Percentiles rank a stretch among this genome's conserved stretches.
Conservation (phyloP, 2,113 vertebrate genomes). For the Carollia perspicillata region DNA sequence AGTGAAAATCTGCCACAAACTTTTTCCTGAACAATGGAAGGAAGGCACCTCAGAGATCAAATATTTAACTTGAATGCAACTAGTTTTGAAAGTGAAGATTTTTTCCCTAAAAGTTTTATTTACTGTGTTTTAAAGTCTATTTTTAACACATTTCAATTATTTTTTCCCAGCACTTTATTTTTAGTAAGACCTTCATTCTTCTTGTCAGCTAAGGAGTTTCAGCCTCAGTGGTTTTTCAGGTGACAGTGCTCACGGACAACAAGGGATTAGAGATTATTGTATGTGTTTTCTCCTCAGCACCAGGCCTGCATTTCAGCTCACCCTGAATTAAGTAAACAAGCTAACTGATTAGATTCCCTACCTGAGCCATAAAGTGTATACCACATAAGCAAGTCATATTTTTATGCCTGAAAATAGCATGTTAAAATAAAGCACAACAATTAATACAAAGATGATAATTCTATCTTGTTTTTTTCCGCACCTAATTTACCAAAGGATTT, state of each 20-base stretch:
- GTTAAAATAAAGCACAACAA: not conserved
- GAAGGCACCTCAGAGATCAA: not conserved
- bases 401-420: not conserved
- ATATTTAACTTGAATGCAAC: not conserved
- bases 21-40: not conserved
- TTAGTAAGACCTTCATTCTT: constrained; percentile 22
- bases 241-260: not conserved
- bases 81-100: not conserved
- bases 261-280: not conserved
- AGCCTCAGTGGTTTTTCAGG: not conserved
- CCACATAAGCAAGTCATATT: not conserved
- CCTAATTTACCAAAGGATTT: not conserved
- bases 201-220: constrained; percentile 17
- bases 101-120: not conserved
- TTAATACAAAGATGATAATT: not conserved
- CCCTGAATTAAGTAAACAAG: not conserved
- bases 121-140: not conserved
- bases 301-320: not conserved
- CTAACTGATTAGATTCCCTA: not conserved
- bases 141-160: not conserved
- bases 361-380: not conserved
- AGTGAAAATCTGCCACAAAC: not conserved
- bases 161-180: not conserved
- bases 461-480: not conserved
- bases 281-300: not conserved